Conservation (phyloP, 2,797 vertebrate genomes). For the Gouania willdenowi region DNA sequence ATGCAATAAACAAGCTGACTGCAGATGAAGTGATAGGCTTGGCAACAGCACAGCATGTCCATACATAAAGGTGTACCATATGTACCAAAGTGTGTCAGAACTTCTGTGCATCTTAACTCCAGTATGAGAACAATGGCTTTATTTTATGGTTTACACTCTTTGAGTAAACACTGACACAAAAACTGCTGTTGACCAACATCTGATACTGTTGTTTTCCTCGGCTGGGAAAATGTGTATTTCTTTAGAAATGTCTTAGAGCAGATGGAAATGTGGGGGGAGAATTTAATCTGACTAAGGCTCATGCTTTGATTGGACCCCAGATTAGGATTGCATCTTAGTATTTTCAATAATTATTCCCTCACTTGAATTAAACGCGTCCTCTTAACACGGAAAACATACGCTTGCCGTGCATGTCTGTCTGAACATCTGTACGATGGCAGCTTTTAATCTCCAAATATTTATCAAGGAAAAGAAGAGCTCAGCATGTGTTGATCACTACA, state of each 20-base stretch:
- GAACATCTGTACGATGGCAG: slow-evolving; percentile 65
- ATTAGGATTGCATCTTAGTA: slow-evolving; percentile 71
- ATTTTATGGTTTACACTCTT: slow-evolving; percentile 56
- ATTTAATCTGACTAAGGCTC: slow-evolving; percentile 78
- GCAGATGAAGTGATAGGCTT: slow-evolving; percentile 60
- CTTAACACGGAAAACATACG: slow-evolving; percentile 73
- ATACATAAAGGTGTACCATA: slow-evolving; percentile 7
- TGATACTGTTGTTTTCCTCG: slow-evolving; percentile 64
- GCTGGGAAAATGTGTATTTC: slow-evolving; percentile 73
- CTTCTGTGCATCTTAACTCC: slow-evolving; percentile 39
- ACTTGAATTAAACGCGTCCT: slow-evolving; percentile 77
- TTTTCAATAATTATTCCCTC: slow-evolving; percentile 78
- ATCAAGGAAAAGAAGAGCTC: slow-evolving; percentile 30
- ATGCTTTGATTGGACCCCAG: slow-evolving; percentile 75
- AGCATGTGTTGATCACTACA: neutral
- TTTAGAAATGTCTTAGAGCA: slow-evolving; percentile 68
- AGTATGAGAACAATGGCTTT: slow-evolving; percentile 40
- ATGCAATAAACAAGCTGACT: slow-evolving; percentile 72
- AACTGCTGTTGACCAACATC: slow-evolving; percentile 20
- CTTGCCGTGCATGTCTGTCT: slow-evolving; percentile 47
- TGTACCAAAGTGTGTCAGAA: slow-evolving; percentile 42
- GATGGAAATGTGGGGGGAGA: slow-evolving; percentile 70
- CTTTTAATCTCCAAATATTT: slow-evolving; percentile 68
- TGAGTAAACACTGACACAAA: slow-evolving; percentile 58
- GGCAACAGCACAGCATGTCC: slow-evolving; percentile 37